phyloP scores from a whole-genome alignment of 2,888 invertebrate genomes.

The Himalopsyche tibetana region DNA sequence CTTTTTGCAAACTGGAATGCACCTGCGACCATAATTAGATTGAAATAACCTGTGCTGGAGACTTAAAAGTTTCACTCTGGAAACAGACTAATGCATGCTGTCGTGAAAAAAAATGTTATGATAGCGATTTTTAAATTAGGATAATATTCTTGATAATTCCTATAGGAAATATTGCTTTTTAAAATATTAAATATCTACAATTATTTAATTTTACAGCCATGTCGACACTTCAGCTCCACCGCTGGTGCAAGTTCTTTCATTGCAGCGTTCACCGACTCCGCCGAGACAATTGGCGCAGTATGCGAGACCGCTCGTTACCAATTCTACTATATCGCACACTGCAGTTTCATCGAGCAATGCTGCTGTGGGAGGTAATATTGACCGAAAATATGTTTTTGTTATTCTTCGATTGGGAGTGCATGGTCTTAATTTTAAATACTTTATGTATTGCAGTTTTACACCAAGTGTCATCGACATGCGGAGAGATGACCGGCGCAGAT shows the following conservation, averaged over 20 bases:
- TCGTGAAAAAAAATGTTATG: too few species aligned
- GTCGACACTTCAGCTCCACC: slow-evolving; percentile 72
- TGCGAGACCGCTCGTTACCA: slow-evolving; percentile 73
- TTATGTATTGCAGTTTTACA: slow-evolving; percentile 56
- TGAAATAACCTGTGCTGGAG: too few species aligned
- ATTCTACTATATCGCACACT: slow-evolving; percentile 73
- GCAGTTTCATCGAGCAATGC: slow-evolving; percentile 65
- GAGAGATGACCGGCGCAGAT: slow-evolving; percentile 60
- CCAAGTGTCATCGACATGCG: slow-evolving; percentile 69
- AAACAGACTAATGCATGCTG: too few species aligned
- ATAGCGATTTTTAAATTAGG: too few species aligned
- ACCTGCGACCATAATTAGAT: too few species aligned
- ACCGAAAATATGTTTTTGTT: background rate
- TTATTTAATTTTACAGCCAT: slow-evolving; percentile 68
- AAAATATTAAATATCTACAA: background rate
- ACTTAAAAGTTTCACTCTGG: too few species aligned
- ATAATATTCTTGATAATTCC: too few species aligned
- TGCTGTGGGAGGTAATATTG: slow-evolving; percentile 69
- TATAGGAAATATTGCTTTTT: too few species aligned
- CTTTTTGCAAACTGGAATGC: too few species aligned
- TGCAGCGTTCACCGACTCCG: slow-evolving; percentile 69
- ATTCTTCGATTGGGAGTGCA: too few species aligned
- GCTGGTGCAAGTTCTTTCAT: slow-evolving; percentile 36
- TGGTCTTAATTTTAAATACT: slow-evolving; percentile 12
- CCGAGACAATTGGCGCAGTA: slow-evolving; percentile 73